Evolutionary conservation across 2,888 invertebrate genomes (phyloP).

Genomic region (Idaea dimidiata): DNA sequence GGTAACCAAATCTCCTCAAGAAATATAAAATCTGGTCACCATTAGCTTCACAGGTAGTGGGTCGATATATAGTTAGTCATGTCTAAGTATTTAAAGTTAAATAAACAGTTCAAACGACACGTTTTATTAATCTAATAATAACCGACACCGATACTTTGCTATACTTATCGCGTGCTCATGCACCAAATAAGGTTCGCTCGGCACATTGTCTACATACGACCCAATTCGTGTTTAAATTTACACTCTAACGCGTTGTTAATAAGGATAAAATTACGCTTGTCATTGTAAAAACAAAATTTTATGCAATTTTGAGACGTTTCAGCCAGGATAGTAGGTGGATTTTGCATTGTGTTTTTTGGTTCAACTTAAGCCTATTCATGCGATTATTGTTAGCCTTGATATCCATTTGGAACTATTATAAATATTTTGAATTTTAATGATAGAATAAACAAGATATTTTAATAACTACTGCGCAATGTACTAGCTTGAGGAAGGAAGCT

Average conservation of each 20-base stretch:
- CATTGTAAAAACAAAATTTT: not conserved
- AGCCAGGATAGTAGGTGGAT: not conserved
- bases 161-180: slow-evolving; percentile 18
- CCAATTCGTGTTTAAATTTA: not conserved
- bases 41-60: too few species aligned
- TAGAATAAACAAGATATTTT: not conserved
- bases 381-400: not conserved
- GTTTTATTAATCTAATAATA: slow-evolving; percentile 20
- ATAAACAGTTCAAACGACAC: slow-evolving; percentile 7
- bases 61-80: too few species aligned
- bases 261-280: not conserved
- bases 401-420: not conserved
- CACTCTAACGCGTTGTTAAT: slow-evolving; percentile 1
- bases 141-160: slow-evolving; percentile 13
- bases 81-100: not conserved
- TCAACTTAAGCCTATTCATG: not conserved
- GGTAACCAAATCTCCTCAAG: too few species aligned
- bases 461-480: not conserved
- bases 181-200: slow-evolving; percentile 18
- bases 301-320: not conserved
- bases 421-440: not conserved
- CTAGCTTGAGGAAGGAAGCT: not conserved
- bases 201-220: slow-evolving; percentile 6
- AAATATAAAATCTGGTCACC: too few species aligned
- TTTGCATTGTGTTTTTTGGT: not conserved